phyloP scores from a whole-genome alignment of 1,140 invertebrate genomes.

The Dreissena rostriformis region DNA sequence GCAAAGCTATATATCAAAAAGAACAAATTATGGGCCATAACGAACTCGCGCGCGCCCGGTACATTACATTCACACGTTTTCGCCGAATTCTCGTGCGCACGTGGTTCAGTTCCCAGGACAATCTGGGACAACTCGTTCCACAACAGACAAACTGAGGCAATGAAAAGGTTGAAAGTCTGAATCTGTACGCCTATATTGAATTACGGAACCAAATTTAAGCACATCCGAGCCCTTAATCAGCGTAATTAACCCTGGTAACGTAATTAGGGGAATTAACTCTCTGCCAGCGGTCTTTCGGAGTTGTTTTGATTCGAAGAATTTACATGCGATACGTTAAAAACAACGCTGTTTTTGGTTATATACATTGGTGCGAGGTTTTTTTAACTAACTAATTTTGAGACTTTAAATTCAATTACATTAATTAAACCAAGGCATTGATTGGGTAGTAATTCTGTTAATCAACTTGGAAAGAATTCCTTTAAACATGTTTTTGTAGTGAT shows the following conservation, averaged over 20 bases:
- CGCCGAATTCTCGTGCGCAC: constrained; percentile 35
- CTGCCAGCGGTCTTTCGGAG: constrained; percentile 35
- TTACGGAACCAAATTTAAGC: constrained; percentile 59
- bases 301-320: too few species aligned
- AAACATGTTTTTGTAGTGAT: constrained; percentile 42
- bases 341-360: too few species aligned
- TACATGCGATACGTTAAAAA: too few species aligned
- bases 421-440: constrained; percentile 59
- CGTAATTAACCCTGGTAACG: constrained; percentile 56
- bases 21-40: too few species aligned
- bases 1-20: too few species aligned
- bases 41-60: too few species aligned
- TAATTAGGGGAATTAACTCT: constrained; percentile 57
- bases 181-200: constrained; percentile 56
- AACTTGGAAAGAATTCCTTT: constrained; percentile 34
- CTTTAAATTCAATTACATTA: constrained; percentile 56
- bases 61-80: constrained; percentile 38
- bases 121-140: constrained; percentile 20
- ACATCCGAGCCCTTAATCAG: constrained; percentile 53
- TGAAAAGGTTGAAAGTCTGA: constrained; percentile 56
- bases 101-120: constrained; percentile 47
- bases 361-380: not conserved
- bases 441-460: constrained; percentile 51
- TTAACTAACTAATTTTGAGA: not conserved
- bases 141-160: constrained; percentile 46